Percentiles rank a stretch among this genome's conserved stretches.
Conservation (phyloP, 2,797 vertebrate genomes). For the Melanotaenia trifasciata region DNA sequence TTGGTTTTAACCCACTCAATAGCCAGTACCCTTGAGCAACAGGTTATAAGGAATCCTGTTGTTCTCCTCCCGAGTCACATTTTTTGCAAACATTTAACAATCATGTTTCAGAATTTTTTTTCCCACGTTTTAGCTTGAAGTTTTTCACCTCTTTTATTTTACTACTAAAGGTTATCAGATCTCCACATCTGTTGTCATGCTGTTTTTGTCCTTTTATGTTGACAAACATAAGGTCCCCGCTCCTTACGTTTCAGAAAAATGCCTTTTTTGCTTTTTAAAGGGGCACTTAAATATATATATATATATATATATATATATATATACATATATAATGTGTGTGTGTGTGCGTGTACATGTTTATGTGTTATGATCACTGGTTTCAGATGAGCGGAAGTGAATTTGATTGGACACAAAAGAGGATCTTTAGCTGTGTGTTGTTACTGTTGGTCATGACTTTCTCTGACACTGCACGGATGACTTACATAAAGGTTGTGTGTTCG, state of each 20-base stretch:
- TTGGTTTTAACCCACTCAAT: slow-evolving; percentile 19
- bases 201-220: neutral
- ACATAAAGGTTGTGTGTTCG: neutral
- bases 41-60: neutral
- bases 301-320: too few species aligned
- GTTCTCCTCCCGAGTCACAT: neutral
- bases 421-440: too few species aligned
- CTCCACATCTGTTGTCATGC: slow-evolving; percentile 20
- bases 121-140: neutral
- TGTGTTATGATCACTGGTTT: slow-evolving; percentile 26
- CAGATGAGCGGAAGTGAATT: slow-evolving; percentile 34
- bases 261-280: too few species aligned
- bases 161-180: neutral
- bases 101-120: neutral
- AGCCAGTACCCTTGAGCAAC: neutral
- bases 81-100: neutral
- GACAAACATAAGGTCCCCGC: too few species aligned
- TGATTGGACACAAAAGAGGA: slow-evolving; percentile 1
- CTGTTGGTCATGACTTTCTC: neutral
- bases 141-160: neutral
- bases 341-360: too few species aligned
- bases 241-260: too few species aligned
- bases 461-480: neutral
- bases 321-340: too few species aligned
- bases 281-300: too few species aligned